A percentile compares a stretch with the other conserved stretches of the same genome.
Evolutionary conservation across 2,888 invertebrate genomes (phyloP).

Genomic region (Ectemnius cavifrons): DNA sequence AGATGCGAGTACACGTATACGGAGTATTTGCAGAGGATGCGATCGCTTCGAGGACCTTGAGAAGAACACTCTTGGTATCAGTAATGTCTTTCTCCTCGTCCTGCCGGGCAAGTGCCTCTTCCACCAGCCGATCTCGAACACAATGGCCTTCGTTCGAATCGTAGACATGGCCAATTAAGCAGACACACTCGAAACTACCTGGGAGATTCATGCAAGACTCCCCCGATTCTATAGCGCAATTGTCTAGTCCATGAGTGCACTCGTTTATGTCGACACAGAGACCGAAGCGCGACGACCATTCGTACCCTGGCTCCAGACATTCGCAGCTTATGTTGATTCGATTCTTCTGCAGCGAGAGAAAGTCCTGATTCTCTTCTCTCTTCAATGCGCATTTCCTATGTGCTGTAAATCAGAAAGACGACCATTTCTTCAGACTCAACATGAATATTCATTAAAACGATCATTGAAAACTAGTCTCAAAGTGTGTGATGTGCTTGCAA

Average conservation of each 20-base stretch:
- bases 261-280: constrained; percentile 83
- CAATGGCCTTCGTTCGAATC: constrained; percentile 47
- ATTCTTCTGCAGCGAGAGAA: constrained; percentile 79
- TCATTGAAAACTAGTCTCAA: neutral
- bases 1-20: no score
- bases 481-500: no score
- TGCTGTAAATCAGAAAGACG: constrained; percentile 25
- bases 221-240: constrained; percentile 75
- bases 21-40: constrained; percentile 26
- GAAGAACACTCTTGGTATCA: constrained; percentile 32
- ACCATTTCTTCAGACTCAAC: neutral
- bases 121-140: constrained; percentile 39
- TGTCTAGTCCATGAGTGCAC: constrained; percentile 77
- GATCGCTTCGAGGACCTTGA: constrained; percentile 28
- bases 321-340: constrained; percentile 82
- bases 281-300: constrained; percentile 82
- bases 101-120: constrained; percentile 36
- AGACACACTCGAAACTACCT: constrained; percentile 72
- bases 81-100: constrained; percentile 22
- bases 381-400: constrained; percentile 75
- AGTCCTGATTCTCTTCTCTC: constrained; percentile 77
- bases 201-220: constrained; percentile 82
- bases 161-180: constrained; percentile 62
- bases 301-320: constrained; percentile 79
- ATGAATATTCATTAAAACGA: no score